Evolutionary conservation across 2,888 invertebrate species (phyloP), one percentile per base, ranked within the genome.

Genomic region (Trichacis sp.): DNA sequence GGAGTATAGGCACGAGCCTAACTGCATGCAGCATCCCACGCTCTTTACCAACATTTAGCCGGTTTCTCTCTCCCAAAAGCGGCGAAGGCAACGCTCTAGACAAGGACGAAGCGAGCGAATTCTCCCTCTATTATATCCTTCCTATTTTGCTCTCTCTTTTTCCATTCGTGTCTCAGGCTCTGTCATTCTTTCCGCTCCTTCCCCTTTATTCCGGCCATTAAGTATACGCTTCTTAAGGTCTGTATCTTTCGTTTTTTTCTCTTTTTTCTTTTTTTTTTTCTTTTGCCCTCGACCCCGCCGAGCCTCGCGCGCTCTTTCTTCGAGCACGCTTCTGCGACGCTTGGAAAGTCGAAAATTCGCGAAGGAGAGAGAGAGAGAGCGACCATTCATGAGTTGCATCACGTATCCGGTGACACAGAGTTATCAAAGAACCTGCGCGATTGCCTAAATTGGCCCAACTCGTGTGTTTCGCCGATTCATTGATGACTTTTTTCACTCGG

Each of bases 11-110:
- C 80, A 80, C 80, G 80, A 80, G 80, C 80, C 80, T 77, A 80
- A 79, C 80, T 79, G 80, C 80, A 78, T 76, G 73, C 79, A 78
- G 73, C 80, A 68, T 76, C 80, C 80, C 80, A 80, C 80, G 79
- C 80, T 74, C 70, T 67, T 72, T 73, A 69, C 74, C 76, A 75
- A 74, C 75, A 71, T 76, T 77, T 75, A 73, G 67, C 68, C 46
- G 38, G 68, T 69, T 49, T 65, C 57, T 64, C 58, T 53, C 49
- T 29, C 52, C 30, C 63, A 38, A 30, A 19, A 18, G 18, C 29
- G 15, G 12, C 9, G 19, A 12, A 4, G 6, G 42, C 29, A 15
- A n/a, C 20, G 49, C 18, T 3, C 24, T 24, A 24, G 24, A 24
- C 4, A 24, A 24, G 8, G 3, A 24, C 33, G 33, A 9, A 9